Evolutionary conservation across 2,888 invertebrate genomes (phyloP).

Genomic region (Oligia strigilis): DNA sequence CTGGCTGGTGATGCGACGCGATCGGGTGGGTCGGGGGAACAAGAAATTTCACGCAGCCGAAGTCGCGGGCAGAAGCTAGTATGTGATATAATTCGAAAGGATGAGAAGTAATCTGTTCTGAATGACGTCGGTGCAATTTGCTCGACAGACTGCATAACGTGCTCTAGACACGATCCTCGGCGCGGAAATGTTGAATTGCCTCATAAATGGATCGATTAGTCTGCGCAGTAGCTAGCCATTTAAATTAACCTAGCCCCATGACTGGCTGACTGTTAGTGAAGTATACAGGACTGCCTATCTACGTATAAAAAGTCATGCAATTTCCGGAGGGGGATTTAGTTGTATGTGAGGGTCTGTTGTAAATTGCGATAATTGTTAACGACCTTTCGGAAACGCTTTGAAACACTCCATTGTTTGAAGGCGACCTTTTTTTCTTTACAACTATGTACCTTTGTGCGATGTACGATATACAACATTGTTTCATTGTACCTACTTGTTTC

Average conservation of each 20-base stretch:
- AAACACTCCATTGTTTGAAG: slow-evolving; percentile 31
- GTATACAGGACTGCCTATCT: background rate
- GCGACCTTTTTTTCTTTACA: slow-evolving; percentile 22
- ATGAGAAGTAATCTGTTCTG: slow-evolving; percentile 9
- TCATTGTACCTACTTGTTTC: slow-evolving; percentile 17
- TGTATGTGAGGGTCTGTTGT: slow-evolving; percentile 32
- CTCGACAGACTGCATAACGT: background rate
- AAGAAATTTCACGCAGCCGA: background rate
- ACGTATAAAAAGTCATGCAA: slow-evolving; percentile 20
- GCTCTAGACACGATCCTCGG: background rate
- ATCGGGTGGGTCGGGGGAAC: background rate
- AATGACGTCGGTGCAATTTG: slow-evolving; percentile 5
- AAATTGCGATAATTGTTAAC: slow-evolving; percentile 36
- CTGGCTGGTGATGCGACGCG: background rate
- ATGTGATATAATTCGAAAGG: background rate
- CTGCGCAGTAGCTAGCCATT: slow-evolving; percentile 32
- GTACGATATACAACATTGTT: slow-evolving; percentile 29
- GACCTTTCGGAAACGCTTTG: slow-evolving; percentile 35
- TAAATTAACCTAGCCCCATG: slow-evolving; percentile 16
- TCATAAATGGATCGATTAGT: slow-evolving; percentile 40
- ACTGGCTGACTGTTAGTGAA: background rate
- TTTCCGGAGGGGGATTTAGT: slow-evolving; percentile 21
- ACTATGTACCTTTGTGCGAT: slow-evolving; percentile 9
- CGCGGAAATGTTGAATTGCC: slow-evolving; percentile 46
- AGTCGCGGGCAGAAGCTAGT: no score